Evolutionary conservation across 1,140 invertebrate species (phyloP).

Genomic region (Sminthurides bifidus): DNA sequence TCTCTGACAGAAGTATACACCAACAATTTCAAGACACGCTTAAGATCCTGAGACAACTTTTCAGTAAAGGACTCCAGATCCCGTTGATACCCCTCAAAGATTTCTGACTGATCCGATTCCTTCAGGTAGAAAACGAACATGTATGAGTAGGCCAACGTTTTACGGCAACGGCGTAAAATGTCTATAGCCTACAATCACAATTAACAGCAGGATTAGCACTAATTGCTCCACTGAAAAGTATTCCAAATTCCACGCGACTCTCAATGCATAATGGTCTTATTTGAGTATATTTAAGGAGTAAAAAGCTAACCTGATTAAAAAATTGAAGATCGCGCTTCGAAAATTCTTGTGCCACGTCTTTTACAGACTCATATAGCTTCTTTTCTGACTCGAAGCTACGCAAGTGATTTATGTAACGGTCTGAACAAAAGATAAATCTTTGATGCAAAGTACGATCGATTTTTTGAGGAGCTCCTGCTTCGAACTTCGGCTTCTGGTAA

Average conservation of each 20-base stretch:
- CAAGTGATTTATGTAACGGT: slow-evolving; percentile 53
- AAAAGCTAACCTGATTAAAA: slow-evolving; percentile 45
- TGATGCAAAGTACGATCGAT: no score
- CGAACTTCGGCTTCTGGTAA: no score
- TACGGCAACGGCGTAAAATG: slow-evolving; percentile 53
- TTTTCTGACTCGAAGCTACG: slow-evolving; percentile 52
- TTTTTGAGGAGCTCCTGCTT: no score
- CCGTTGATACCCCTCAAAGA: slow-evolving; percentile 62
- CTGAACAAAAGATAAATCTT: slow-evolving; percentile 53
- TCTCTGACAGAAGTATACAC: no score
- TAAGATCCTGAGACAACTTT: neutral
- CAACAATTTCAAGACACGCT: neutral
- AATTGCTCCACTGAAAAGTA: no score
- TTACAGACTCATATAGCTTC: slow-evolving; percentile 42
- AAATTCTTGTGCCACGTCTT: slow-evolving; percentile 50
- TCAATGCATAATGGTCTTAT: neutral
- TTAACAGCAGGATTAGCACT: neutral
- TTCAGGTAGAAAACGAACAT: slow-evolving; percentile 61
- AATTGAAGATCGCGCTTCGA: slow-evolving; percentile 54
- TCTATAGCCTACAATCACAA: slow-evolving; percentile 50
- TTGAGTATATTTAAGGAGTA: no score
- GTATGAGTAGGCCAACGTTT: slow-evolving; percentile 61
- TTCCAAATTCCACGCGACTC: no score
- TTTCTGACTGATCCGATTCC: slow-evolving; percentile 56
- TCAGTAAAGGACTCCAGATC: slow-evolving; percentile 53